Evolutionary conservation across 2,797 vertebrate species (phyloP).

Genomic region (Amniataba percoides): DNA sequence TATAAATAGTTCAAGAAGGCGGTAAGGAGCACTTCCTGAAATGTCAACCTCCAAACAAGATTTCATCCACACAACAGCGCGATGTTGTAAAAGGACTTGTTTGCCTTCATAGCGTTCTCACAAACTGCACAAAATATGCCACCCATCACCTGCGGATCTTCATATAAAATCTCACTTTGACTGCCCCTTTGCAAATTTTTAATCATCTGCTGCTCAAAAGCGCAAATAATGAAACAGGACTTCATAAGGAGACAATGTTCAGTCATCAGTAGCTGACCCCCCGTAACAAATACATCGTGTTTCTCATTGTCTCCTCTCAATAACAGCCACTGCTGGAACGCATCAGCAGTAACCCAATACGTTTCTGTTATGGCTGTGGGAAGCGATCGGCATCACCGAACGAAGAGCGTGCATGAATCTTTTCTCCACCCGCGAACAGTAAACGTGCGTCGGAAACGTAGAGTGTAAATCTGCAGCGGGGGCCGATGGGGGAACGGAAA

Average conservation of each 20-base stretch:
- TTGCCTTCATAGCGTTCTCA: background rate
- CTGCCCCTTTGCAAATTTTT: background rate
- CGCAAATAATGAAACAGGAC: background rate
- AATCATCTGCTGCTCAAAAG: background rate
- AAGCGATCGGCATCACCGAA: background rate
- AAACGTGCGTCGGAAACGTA: background rate
- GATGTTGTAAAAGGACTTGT: background rate
- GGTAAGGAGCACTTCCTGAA: background rate
- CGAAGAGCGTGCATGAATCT: too few relatives aligned
- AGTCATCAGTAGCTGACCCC: background rate
- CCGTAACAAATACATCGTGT: background rate
- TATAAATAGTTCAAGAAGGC: background rate
- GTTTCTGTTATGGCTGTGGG: too few relatives aligned
- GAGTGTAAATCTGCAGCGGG: background rate
- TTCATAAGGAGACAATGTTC: too few relatives aligned
- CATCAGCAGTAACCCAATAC: background rate
- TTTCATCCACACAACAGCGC: background rate
- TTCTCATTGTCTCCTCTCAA: background rate
- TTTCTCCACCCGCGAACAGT: background rate
- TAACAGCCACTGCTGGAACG: background rate
- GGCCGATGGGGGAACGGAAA: background rate
- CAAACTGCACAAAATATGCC: background rate
- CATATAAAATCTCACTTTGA: background rate
- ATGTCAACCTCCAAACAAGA: constrained; percentile 4
- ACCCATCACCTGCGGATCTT: background rate